A percentile compares a stretch with the other conserved stretches of the same genome.
Conservation (phyloP, 1,140 invertebrate genomes). For the Camponotus vicinus region DNA sequence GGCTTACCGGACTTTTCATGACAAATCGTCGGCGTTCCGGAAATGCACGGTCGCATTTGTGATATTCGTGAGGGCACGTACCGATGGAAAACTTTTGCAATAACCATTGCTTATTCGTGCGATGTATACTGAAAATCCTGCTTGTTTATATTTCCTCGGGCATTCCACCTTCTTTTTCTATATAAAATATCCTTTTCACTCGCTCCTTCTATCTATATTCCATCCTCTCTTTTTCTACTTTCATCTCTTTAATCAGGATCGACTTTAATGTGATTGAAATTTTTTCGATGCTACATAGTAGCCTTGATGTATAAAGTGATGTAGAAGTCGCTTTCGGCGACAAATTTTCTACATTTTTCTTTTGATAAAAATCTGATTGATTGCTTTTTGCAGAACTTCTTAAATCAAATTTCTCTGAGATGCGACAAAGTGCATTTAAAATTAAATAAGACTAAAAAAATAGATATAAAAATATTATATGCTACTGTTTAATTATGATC, state of each 20-base stretch:
- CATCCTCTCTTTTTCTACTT: conserved; percentile 14
- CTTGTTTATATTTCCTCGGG: conserved; percentile 72
- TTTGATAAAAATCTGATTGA: conserved; percentile 28
- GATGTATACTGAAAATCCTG: conserved; percentile 69
- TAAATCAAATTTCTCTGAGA: conserved; percentile 11
- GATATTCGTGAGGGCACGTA: conserved; percentile 62
- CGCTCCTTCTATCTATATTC: neutral
- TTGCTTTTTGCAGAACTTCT: neutral
- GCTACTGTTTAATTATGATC: neutral
- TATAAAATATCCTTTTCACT: neutral
- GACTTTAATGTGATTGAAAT: conserved; percentile 50
- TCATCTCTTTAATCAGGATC: conserved; percentile 34
- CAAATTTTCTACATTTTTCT: neutral
- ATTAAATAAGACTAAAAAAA: neutral
- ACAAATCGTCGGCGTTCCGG: conserved; percentile 69
- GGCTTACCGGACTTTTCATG: conserved; percentile 59
- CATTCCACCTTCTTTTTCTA: conserved; percentile 38
- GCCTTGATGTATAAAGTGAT: neutral
- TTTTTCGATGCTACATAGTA: neutral
- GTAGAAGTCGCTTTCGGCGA: neutral
- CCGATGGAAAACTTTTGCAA: conserved; percentile 71
- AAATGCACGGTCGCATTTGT: conserved; percentile 59
- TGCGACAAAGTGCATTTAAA: neutral
- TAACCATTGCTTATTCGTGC: conserved; percentile 75
- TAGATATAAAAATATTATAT: neutral